A percentile compares a stretch with the other conserved stretches of the same genome.
Conservation (phyloP, 2,113 vertebrate genomes). For the Seriola aureovittata region DNA sequence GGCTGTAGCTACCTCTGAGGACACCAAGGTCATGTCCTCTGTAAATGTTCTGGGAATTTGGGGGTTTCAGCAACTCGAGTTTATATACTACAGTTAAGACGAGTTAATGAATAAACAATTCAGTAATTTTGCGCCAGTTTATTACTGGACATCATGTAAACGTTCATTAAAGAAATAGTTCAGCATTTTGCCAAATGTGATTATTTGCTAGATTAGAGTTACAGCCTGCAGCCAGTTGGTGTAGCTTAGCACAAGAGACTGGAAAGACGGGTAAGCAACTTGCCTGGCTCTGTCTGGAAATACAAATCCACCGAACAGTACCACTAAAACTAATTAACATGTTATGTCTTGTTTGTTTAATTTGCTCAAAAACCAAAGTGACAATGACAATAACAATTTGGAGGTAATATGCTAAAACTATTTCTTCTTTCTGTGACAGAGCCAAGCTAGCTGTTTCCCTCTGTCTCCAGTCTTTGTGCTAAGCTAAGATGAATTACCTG, state of each 20-base stretch:
- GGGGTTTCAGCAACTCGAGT: not conserved
- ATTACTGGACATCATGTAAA: not conserved
- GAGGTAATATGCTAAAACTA: not conserved
- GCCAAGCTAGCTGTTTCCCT: not conserved
- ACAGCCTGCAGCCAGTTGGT: not conserved
- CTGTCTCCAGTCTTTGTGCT: not conserved
- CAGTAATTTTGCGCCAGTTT: not conserved
- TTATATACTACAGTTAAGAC: not conserved
- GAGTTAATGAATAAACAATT: not conserved
- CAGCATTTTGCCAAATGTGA: not conserved
- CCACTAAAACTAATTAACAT: not conserved
- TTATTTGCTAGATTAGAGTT: not conserved
- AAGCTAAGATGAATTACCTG: not conserved
- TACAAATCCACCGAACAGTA: not conserved
- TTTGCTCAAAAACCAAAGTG: not conserved
- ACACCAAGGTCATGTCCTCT: conserved; percentile 6
- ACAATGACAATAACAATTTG: not conserved
- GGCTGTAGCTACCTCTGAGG: not conserved
- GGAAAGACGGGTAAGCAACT: not conserved
- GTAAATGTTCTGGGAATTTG: not conserved
- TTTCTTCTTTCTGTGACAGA: not conserved
- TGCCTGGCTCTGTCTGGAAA: not conserved
- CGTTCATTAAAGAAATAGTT: not conserved
- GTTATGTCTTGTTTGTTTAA: not conserved
- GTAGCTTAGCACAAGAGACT: not conserved